Percentiles rank a stretch among this genome's conserved stretches.
Evolutionary conservation across 2,113 vertebrate genomes (phyloP).

Genomic region (Mormoops blainvillei): DNA sequence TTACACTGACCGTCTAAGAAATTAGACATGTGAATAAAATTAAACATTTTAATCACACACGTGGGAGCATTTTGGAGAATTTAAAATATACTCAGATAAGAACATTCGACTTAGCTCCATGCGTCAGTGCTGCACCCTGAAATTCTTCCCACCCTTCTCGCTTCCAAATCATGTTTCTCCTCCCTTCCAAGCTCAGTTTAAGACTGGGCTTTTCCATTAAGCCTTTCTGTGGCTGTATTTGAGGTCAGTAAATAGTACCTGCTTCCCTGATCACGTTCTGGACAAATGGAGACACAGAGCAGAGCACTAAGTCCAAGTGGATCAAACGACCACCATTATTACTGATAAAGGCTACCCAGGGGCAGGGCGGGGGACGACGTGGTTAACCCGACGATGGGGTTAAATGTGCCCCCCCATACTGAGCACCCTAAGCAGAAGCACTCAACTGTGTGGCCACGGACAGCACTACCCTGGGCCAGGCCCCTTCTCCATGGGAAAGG

Average conservation of each 20-base stretch:
- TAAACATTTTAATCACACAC: neutral
- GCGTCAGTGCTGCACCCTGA: neutral
- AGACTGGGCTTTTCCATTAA: neutral
- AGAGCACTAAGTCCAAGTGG: neutral
- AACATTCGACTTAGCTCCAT: neutral
- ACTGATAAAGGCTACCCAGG: neutral
- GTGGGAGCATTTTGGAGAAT: neutral
- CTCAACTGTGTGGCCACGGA: too few relatives aligned
- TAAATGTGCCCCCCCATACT: neutral
- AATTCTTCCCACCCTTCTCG: neutral
- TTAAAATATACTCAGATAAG: neutral
- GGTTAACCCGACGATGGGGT: too few relatives aligned
- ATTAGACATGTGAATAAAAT: neutral
- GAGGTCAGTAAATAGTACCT: neutral
- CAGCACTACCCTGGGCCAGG: too few relatives aligned
- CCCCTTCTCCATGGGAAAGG: neutral
- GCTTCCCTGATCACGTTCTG: neutral
- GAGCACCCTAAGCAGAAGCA: neutral
- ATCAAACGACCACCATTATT: neutral
- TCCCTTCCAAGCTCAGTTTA: neutral
- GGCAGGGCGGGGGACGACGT: neutral
- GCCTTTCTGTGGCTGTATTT: neutral
- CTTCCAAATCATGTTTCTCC: neutral
- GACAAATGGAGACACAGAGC: neutral
- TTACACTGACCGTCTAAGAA: neutral